Evolutionary conservation across 2,113 vertebrate species (phyloP), one percentile per base, ranked within the genome.

Genomic region (Aphyosemion australe): DNA sequence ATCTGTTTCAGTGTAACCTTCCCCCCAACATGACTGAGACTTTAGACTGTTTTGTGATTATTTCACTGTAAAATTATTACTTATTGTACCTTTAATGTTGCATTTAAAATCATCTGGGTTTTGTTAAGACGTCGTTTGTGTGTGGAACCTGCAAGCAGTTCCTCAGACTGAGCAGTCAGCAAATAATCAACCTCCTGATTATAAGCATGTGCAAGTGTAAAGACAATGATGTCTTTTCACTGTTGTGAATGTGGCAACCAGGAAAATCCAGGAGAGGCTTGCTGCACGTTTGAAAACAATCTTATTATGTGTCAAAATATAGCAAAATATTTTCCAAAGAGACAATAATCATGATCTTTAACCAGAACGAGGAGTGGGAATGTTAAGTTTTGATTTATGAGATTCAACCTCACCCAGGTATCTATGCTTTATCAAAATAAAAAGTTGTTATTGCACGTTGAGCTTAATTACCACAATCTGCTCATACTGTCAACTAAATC

Each of bases 401-500:
- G 6, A 7, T 37, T 10, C 34, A 37, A 1, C 37, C 37, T 39
- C 41, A 42, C 11, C 41, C 8, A 48, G 46, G 8, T 11, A 3
- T 48, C 8, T 19, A 3, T 48, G 19, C 8, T 19, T 18, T 18
- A 48, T 48, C 7, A 48, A 18, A 48, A 48, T 48, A 19, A 19
- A 10, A 18, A 47, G 5, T 71, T 16, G 50, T 41, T 42, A 46
- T 42, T 18, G 34, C 15, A 10, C 46, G 12, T 48, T 60, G 20
- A 39, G 53, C 26, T 67, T 54, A 77, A 83, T 72, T 50, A 80
- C 46, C 34, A n/a, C 32, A 42, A 53, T 41, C 43, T 78, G 58
- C 52, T 77, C 34, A 12, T 45, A 14, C 41, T 69, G 75, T 72
- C 62, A 79, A 49, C 42, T 20, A 21, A 54, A 61, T 37, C 70